phyloP scores from a whole-genome alignment of 2,113 vertebrate genomes.

The Nothobranchius kuhntae region DNA sequence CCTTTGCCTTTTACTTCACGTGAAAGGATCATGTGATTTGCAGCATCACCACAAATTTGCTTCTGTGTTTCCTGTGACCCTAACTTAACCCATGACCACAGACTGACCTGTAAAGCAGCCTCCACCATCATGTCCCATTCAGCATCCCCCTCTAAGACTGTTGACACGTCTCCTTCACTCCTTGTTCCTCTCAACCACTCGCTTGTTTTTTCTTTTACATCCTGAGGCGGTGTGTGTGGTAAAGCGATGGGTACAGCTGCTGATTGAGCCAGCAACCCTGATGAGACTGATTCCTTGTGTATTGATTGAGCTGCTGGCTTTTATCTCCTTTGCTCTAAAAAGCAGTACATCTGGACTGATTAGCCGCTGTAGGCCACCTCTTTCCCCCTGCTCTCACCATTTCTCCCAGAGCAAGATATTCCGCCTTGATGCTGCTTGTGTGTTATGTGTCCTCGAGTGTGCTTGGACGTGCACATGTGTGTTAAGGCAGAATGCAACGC shows the following conservation, averaged over 20 bases:
- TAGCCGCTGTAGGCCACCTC: constrained; percentile 69
- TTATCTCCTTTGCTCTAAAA: constrained; percentile 59
- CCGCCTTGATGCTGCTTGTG: constrained; percentile 18
- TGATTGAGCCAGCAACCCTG: constrained; percentile 70
- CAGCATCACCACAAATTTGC: background rate
- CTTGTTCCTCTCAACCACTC: constrained; percentile 2
- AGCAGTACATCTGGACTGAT: constrained; percentile 70
- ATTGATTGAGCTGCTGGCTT: constrained; percentile 71
- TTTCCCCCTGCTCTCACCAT: constrained; percentile 34
- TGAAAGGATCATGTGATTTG: background rate
- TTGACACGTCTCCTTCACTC: background rate
- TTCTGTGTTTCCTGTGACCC: constrained; percentile 6
- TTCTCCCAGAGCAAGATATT: constrained; percentile 52
- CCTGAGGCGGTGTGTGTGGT: constrained; percentile 34
- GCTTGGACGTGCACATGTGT: background rate
- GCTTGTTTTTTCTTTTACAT: constrained; percentile 18
- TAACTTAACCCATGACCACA: constrained; percentile 22
- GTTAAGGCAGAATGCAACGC: constrained; percentile 54
- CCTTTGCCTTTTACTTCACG: background rate
- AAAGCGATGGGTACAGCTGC: constrained; percentile 51
- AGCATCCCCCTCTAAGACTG: constrained; percentile 6
- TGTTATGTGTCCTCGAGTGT: constrained; percentile 4
- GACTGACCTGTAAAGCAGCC: constrained; percentile 24
- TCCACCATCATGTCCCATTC: constrained; percentile 6
- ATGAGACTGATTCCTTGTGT: constrained; percentile 69